phyloP scores from a whole-genome alignment of 2,113 vertebrate species.

The Taxidea taxus region DNA sequence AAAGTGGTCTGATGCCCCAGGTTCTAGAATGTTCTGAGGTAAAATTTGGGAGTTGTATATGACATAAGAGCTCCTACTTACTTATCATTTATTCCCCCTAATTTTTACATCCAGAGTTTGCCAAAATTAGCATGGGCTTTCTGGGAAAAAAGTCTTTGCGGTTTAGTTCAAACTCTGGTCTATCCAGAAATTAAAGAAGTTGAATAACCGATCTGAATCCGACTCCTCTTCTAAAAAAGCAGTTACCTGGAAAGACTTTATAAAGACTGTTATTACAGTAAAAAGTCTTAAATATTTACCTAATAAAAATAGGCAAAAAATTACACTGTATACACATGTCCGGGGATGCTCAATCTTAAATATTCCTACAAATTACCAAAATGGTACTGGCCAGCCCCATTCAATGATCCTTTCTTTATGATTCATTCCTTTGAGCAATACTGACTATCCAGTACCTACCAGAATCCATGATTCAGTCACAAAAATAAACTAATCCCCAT shows the following conservation, averaged over 20 bases:
- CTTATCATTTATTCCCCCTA: background rate
- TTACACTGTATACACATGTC: background rate
- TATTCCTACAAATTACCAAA: background rate
- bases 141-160: background rate
- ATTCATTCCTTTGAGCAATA: background rate
- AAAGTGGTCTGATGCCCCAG: background rate
- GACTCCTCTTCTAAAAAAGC: background rate
- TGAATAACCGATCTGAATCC: background rate
- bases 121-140: background rate
- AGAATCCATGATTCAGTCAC: background rate
- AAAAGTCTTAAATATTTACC: background rate
- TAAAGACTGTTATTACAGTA: background rate
- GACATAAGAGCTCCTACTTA: background rate
- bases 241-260: background rate
- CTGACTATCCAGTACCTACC: background rate
- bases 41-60: background rate
- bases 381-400: background rate
- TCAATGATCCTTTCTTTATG: background rate
- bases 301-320: background rate
- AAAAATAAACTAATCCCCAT: background rate
- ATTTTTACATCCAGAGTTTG: background rate
- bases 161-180: background rate
- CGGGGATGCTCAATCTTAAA: background rate
- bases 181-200: background rate
- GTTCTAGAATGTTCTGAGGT: background rate